These are phyloP conservation scores for Hystrix brachyura DNA, from an alignment of 2,113 vertebrate species.

Conservation along the genomic window DNA sequence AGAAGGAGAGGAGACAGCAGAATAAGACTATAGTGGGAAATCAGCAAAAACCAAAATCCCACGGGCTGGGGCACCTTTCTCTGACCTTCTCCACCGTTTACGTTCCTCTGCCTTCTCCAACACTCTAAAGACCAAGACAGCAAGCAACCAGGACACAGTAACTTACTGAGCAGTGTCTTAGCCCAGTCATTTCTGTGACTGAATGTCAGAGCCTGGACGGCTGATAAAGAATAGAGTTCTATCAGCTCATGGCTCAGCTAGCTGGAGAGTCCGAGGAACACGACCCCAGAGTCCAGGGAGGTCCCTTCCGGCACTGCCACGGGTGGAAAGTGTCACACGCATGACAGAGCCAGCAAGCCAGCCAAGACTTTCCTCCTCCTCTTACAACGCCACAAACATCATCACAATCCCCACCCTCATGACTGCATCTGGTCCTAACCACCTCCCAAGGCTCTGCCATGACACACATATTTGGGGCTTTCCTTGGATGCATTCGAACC, in stretches of 20 bases:
- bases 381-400: background rate
- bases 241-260: background rate
- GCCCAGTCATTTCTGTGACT: background rate
- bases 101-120: background rate
- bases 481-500: background rate
- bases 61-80: background rate
- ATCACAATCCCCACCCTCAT: background rate
- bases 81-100: background rate
- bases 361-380: background rate
- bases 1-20: background rate
- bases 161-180: background rate
- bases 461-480: background rate
- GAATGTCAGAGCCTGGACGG: background rate
- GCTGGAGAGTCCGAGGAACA: background rate
- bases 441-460: background rate
- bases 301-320: background rate
- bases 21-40: background rate
- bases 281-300: background rate
- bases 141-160: background rate
- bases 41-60: background rate
- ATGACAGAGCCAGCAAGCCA: background rate
- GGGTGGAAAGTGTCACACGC: too few species aligned
- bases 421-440: background rate
- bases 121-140: background rate
- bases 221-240: background rate